phyloP scores from a whole-genome alignment of 1,140 invertebrate species.

The Palaemon carinicauda region DNA sequence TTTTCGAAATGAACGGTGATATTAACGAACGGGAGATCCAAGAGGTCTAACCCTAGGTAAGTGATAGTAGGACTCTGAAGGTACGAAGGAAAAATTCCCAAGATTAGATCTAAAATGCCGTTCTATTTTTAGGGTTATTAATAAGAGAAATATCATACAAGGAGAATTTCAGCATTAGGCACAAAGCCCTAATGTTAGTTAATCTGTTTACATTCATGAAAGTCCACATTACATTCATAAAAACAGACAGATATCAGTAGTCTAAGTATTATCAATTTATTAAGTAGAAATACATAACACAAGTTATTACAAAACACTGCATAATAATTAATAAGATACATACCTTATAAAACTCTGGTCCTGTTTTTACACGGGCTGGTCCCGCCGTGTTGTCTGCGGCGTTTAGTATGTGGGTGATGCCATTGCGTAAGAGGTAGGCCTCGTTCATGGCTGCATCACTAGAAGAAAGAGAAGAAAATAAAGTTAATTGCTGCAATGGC shows the following conservation, averaged over 20 bases:
- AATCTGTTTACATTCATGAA: too few species aligned
- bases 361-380: conserved; percentile 56
- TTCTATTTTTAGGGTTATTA: too few species aligned
- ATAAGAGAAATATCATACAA: too few species aligned
- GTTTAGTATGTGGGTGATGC: conserved; percentile 88
- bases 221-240: too few species aligned
- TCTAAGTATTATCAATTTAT: too few species aligned
- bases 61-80: conserved; percentile 46
- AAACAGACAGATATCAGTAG: too few species aligned
- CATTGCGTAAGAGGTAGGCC: conserved; percentile 75
- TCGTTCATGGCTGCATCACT: conserved; percentile 82
- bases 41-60: conserved; percentile 60
- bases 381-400: conserved; percentile 71
- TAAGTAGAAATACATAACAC: too few species aligned
- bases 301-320: too few species aligned
- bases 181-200: too few species aligned
- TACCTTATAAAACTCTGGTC: conserved; percentile 55
- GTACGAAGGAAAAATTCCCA: not conserved
- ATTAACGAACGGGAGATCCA: conserved; percentile 78
- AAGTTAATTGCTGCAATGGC: too few species aligned
- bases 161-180: too few species aligned
- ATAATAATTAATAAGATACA: not conserved
- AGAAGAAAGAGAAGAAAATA: conserved; percentile 58
- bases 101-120: too few species aligned
- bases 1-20: conserved; percentile 81